A percentile compares a stretch with the other conserved stretches of the same genome.
Conservation (phyloP, 2,797 vertebrate genomes). For the Phrynocephalus guinanensis region DNA sequence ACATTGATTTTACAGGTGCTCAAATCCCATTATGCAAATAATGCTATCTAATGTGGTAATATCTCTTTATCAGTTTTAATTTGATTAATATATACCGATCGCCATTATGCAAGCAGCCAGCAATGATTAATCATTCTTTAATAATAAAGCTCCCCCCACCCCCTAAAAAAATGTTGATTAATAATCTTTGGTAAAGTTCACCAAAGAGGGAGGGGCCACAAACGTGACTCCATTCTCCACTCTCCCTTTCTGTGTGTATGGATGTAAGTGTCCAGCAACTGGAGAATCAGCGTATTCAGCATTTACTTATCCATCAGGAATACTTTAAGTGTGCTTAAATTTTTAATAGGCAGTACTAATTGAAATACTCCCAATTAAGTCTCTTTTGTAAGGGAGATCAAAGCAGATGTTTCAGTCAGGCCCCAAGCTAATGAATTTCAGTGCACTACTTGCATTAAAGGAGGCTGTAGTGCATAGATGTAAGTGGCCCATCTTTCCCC, state of each 20-base stretch:
- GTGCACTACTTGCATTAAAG: constrained; percentile 56
- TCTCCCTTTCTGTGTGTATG: constrained; percentile 61
- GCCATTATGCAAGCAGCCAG: constrained; percentile 72
- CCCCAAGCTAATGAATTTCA: constrained; percentile 71
- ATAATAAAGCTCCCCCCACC: constrained; percentile 68
- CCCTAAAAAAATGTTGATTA: constrained; percentile 75
- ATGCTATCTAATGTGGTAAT: constrained; percentile 69
- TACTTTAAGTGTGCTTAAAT: constrained; percentile 76
- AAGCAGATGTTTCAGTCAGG: constrained; percentile 71
- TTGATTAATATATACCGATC: constrained; percentile 78
- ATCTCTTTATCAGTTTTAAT: constrained; percentile 74
- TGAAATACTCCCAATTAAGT: constrained; percentile 70
- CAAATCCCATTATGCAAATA: constrained; percentile 76
- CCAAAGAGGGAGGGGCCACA: constrained; percentile 64
- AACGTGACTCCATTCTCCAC: constrained; percentile 65
- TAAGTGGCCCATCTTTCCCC: constrained; percentile 60
- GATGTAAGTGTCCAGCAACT: constrained; percentile 60
- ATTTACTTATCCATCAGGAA: constrained; percentile 73
- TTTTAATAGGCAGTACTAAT: constrained; percentile 75
- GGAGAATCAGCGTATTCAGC: constrained; percentile 70
- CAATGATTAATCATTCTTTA: constrained; percentile 80
- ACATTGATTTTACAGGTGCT: constrained; percentile 49
- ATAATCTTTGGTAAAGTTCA: constrained; percentile 77
- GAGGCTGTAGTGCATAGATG: constrained; percentile 53
- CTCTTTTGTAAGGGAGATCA: constrained; percentile 72